Conservation (phyloP, 2,888 invertebrate genomes). For the Strigamia crassipes region DNA sequence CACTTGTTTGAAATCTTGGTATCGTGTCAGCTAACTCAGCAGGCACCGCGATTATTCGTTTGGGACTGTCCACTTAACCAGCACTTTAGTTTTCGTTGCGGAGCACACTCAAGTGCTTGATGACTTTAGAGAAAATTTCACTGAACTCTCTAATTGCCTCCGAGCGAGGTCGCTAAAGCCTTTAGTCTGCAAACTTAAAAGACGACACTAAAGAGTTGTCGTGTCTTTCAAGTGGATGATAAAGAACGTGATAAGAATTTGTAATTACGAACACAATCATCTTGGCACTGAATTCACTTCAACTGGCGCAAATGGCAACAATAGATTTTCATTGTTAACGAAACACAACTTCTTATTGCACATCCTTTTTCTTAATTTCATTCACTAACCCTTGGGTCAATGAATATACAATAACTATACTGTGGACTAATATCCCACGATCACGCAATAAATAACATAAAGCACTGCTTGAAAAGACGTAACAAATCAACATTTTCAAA, state of each 20-base stretch:
- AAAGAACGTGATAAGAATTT: neutral
- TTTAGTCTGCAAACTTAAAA: neutral
- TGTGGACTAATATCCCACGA: too few relatives aligned
- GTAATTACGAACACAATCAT: neutral
- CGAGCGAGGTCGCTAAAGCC: slow-evolving; percentile 1
- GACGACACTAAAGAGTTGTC: neutral
- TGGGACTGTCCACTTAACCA: neutral
- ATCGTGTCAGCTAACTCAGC: neutral
- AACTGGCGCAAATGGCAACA: too few relatives aligned
- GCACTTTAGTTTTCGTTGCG: neutral
- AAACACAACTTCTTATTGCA: too few relatives aligned
- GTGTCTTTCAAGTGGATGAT: slow-evolving; percentile 2
- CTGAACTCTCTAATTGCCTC: slow-evolving; percentile 15
- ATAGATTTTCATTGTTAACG: too few relatives aligned
- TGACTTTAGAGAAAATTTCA: slow-evolving; percentile 15
- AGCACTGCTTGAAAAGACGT: too few relatives aligned
- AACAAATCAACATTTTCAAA: too few relatives aligned
- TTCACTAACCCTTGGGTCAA: too few relatives aligned
- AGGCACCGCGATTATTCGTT: neutral
- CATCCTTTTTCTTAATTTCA: too few relatives aligned
- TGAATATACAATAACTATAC: too few relatives aligned
- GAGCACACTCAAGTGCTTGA: slow-evolving; percentile 7
- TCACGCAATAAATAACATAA: too few relatives aligned
- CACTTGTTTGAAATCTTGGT: neutral
- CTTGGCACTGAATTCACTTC: too few relatives aligned